Evolutionary conservation across 2,888 invertebrate species (phyloP), one percentile per base, ranked within the genome.

Genomic region (Pammene fasciana): DNA sequence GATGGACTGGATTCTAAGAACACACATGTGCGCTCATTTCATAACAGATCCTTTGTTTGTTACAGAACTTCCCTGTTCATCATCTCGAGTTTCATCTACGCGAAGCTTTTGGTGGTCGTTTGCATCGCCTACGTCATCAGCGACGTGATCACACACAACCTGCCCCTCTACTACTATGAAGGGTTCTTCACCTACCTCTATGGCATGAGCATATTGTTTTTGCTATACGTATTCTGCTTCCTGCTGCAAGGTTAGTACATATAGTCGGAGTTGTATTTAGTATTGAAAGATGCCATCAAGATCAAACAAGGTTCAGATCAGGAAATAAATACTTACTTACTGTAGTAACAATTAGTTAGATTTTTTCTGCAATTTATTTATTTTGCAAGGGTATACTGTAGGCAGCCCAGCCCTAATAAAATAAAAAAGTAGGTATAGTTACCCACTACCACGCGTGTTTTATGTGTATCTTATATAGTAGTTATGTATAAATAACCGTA

Each of bases 81-180:
- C 93, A 97, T 98, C 89, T 96, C 98, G 94, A 98, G 98, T 92
- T 97, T 98, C 93, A 97, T 98, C 84, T 99, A 99, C 93, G 98
- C 98, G 83, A 97, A 98, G 92, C 95, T 98, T 74, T 93, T 98
- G 88, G 96, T 98, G 78, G 97, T 98, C 78, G 95, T 98, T 72
- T 99, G 98, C 93, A 94, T 98, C 86, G 97, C 98, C 74, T 97
- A 98, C 90, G 97, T 98, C 81, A 96, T 98, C 89, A 97, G 98
- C 82, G 98, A 99, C 93, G 97, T 98, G 82, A 97, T 97, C 84
- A 98, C 98, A 76, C 97, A 97, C 93, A 97, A 96, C 89, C 94
- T 98, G 78, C 98, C 98, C 75, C 95, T 97, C 74, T 96, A 97
- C 90, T 98, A 97, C 93, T 98, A 97, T 91, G 98, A 98, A 94